Base-by-base conservation (phyloP, 2,797 vertebrate genomes). In the Halcyon badia region DNA sequence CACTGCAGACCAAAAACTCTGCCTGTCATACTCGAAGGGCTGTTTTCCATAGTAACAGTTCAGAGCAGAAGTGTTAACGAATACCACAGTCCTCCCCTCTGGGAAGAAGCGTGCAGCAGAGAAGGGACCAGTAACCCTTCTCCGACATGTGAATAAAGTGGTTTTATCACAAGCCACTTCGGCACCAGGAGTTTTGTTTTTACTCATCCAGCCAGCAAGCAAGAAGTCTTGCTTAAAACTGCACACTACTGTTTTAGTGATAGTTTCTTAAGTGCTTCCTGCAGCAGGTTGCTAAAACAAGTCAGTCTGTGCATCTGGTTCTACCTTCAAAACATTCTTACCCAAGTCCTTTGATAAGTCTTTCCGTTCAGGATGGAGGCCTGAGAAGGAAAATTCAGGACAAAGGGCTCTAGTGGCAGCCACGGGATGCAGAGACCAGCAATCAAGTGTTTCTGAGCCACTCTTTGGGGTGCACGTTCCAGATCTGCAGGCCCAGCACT, bases 161-260 rank as follows among this genome's bases (percentile, higher is more conserved):
- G 2, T 66, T 71, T 90, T 56, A 81, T 72, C 57, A 84, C 54
- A 57, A 87, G 75, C 51, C 37, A 39, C 51, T 93, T 70, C 71
- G 42, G 51, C 68, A 90, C 14, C 42, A 57, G 64, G 65, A 90
- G n/a, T 19, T 87, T 56, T 88, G 69, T 7, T 84, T 89, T 83
- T 0, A 1, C 35, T 61, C 71, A 16, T 54, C 56, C 42, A 81
- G 41, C 1, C 6, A 87, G 54, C 25, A 46, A 48, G n/a, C 6
- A 60, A 33, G 39, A 62, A 62, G 14, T 24, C 42, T 64, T 51
- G 42, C 31, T 70, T 57, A 54, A 48, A 72, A 33, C 41, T 28
- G 22, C 62, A 35, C 37, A 21, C 2, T 9, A 37, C 10, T 4
- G 3, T 28, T 80, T 15, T 9, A 52, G 8, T 30, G 76, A 20